Evolutionary conservation across 2,888 invertebrate species (phyloP), one percentile per base, ranked within the genome.

Genomic region (Idaea straminata): DNA sequence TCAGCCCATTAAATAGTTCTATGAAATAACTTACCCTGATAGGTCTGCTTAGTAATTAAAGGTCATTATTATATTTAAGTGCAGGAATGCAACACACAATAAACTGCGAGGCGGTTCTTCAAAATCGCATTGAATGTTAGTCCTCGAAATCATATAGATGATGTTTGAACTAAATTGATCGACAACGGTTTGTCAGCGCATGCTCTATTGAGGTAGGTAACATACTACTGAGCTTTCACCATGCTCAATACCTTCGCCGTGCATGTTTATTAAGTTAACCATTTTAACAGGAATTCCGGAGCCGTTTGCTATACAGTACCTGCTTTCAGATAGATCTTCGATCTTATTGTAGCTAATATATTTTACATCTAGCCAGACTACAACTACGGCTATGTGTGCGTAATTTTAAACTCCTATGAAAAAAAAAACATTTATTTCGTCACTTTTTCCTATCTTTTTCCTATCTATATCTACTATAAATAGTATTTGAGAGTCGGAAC

Each of bases 181-280:
- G 70, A 74, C 74, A 70, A 73, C 72, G 74, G 75, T 68, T 75
- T 76, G 76, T 73, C 77, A 75, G 80, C 80, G 77, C 77, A 79
- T 80, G 78, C 81, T 77, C 78, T 67, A 69, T 77, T 73, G 47
- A 47, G 47, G 47, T 47, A 47, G 47, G 47, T 47, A 47, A 5
- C 7, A 47, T 47, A 47, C 47, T 13, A 47, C 13, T 4, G 47
- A 84, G 91, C 90, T 91, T 91, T 91, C 91, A 87, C 91, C 86
- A 80, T 75, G 83, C 83, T 88, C 88, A 89, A 90, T 90, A 88
- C 83, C 81, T 84, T 76, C 84, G 84, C 81, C 81, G 79, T 79
- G 83, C 87, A 88, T 89, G 89, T 88, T 87, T 89, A 89, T 90
- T 86, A 86, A 89, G 82, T 88, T 88, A 90, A 88, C 86, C 84